Evolutionary conservation across 2,888 invertebrate species (phyloP), one percentile per base, ranked within the genome.

Genomic region (Calameuta pallipes): DNA sequence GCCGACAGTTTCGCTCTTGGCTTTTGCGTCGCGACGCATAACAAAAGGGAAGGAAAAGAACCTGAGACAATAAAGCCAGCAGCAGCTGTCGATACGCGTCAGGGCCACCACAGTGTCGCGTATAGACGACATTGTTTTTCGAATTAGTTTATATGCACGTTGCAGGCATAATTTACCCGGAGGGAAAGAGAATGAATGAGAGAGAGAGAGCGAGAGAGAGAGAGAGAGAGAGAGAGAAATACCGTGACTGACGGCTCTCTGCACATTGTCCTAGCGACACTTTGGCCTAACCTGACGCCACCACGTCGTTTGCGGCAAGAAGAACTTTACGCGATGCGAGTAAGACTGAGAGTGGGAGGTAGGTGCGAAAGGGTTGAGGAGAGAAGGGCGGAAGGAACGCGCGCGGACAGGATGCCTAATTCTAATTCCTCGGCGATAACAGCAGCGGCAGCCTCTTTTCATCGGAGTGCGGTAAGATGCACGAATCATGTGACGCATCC

Each of bases 61-160:
- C 34, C 68, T 11, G 69, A 77, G 76, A 84, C 80, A 82, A 83
- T 80, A 23, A 56, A 56, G 56, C 23, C 36, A 56, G 79, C 82
- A 80, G 70, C 80, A 78, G 79, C 78, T 84, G 83, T 83, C 84
- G 83, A 85, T 84, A 83, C 82, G 82, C 82, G 82, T 82, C 83
- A 82, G 73, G 56, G 56, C 75, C 77, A 80, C 80, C 77, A 80
- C 80, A 83, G 82, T 82, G 82, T 85, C 79, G 75, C 79, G 70
- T 75, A 77, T 82, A 81, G 81, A 82, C 82, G 81, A 83, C 80
- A 84, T 83, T 85, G 82, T 85, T 83, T 83, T 76, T 41, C 76
- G 75, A 80, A 56, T 56, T 23, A 56, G 75, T 80, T 81, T 77
- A 74, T 77, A 80, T 79, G 75, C 56, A 73, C 69, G 30, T 71